These are phyloP conservation scores for Hylaeus volcanicus DNA, from an alignment of 1,140 invertebrate genomes.

Conservation along the genomic window DNA sequence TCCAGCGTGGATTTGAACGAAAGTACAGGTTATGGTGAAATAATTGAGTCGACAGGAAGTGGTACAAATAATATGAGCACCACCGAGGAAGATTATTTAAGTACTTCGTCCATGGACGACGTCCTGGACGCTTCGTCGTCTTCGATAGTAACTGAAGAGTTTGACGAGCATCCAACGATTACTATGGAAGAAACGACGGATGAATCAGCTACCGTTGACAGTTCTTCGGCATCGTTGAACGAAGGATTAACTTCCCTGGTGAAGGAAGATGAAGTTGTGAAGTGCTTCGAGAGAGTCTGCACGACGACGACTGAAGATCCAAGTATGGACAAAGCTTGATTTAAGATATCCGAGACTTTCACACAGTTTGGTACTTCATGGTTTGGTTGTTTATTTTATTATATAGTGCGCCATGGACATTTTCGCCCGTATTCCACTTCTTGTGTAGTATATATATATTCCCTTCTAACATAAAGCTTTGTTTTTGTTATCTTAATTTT, in stretches of 20 bases:
- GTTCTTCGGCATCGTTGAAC: neutral
- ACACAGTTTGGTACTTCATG: too few relatives aligned
- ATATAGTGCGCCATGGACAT: too few relatives aligned
- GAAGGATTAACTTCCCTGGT: neutral
- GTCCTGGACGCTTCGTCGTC: neutral
- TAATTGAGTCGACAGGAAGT: neutral
- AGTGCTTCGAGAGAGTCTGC: conserved; percentile 69
- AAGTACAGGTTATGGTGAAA: neutral
- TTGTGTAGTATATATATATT: too few relatives aligned
- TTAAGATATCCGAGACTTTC: too few relatives aligned
- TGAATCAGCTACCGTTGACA: neutral
- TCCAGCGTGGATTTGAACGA: neutral
- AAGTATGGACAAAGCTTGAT: conserved; percentile 6
- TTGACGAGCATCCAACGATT: neutral
- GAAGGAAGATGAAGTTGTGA: conserved; percentile 6
- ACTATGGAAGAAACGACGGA: neutral
- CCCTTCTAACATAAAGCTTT: too few relatives aligned
- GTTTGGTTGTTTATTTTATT: too few relatives aligned
- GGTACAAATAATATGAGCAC: neutral
- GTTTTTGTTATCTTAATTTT: too few relatives aligned
- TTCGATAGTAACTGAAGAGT: neutral
- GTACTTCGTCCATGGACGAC: neutral
- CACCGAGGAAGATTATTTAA: neutral
- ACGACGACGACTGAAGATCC: conserved; percentile 5
- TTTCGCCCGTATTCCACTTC: too few relatives aligned